Percentiles rank a stretch among this genome's conserved stretches.
Evolutionary conservation across 1,140 invertebrate genomes (phyloP).

Genomic region (Drosophila murphyi): DNA sequence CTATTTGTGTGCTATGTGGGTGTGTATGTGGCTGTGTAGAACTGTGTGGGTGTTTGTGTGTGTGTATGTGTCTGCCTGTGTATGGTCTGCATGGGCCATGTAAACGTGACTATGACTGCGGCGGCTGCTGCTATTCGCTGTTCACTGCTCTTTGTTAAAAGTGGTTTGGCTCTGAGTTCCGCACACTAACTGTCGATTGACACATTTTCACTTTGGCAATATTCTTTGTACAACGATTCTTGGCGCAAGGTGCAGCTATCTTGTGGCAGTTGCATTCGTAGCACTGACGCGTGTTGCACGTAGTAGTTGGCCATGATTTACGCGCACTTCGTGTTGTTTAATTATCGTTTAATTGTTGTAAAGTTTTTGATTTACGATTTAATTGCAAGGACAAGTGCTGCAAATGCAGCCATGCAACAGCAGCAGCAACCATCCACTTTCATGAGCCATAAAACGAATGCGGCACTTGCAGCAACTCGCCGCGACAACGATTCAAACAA

Average conservation of each 20-base stretch:
- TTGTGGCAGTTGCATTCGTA: constrained; percentile 42
- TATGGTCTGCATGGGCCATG: constrained; percentile 27
- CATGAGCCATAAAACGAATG: constrained; percentile 34
- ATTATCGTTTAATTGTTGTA: constrained; percentile 82
- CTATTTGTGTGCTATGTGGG: constrained; percentile 7
- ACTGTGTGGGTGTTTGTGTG: constrained; percentile 4
- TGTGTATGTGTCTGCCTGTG: constrained; percentile 32
- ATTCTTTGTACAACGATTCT: constrained; percentile 52
- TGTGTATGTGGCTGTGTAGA: constrained; percentile 30
- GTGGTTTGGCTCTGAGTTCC: constrained; percentile 7
- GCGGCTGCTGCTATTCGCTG: background rate
- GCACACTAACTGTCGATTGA: constrained; percentile 69
- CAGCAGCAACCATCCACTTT: constrained; percentile 1
- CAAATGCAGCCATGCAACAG: background rate
- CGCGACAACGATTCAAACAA: constrained; percentile 23
- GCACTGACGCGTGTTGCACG: constrained; percentile 40
- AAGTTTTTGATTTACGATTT: constrained; percentile 83
- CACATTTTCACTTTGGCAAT: constrained; percentile 78
- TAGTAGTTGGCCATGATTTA: constrained; percentile 61
- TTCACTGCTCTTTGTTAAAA: background rate
- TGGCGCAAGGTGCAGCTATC: constrained; percentile 30
- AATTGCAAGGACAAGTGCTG: constrained; percentile 72
- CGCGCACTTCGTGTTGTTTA: constrained; percentile 70
- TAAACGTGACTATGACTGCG: constrained; percentile 44
- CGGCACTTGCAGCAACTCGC: constrained; percentile 10